Percentiles rank a stretch among this genome's conserved stretches.
These are phyloP conservation scores for Drosophila demipolita DNA, from an alignment of 2,888 invertebrate genomes.

Conservation along the genomic window DNA sequence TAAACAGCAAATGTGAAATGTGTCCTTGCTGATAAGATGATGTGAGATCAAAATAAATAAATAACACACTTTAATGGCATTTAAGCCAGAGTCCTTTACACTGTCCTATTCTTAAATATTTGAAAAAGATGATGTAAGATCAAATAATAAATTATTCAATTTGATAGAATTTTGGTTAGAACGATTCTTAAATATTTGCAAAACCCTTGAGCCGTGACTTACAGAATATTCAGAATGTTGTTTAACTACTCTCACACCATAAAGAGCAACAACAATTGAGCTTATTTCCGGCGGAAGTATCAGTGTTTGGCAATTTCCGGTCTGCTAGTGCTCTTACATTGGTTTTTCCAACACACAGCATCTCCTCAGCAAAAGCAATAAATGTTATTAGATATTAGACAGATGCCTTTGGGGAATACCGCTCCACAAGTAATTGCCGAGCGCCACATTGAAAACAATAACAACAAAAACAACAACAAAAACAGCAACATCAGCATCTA, in stretches of 20 bases:
- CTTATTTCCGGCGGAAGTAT: constrained; percentile 79
- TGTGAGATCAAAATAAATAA: constrained; percentile 11
- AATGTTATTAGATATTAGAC: constrained; percentile 79
- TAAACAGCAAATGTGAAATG: constrained; percentile 48
- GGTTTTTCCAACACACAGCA: constrained; percentile 46
- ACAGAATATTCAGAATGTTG: constrained; percentile 1
- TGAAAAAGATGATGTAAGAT: constrained; percentile 19
- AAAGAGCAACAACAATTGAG: constrained; percentile 65
- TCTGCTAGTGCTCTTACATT: constrained; percentile 39
- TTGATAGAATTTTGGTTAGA: constrained; percentile 22
- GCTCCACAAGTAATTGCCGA: constrained; percentile 29
- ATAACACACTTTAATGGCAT: constrained; percentile 31
- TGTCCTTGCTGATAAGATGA: constrained; percentile 42
- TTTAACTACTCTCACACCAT: constrained; percentile 22
- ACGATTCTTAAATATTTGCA: constrained; percentile 15
- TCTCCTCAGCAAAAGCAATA: constrained; percentile 63
- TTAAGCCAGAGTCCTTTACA: background rate
- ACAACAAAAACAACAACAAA: background rate
- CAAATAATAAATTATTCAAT: constrained; percentile 16
- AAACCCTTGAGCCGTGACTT: constrained; percentile 19
- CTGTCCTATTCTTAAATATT: background rate
- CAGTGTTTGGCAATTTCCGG: constrained; percentile 80
- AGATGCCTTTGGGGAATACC: constrained; percentile 55
- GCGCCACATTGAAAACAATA: background rate
- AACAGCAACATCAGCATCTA: background rate